Evolutionary conservation across 2,888 invertebrate genomes (phyloP).

Genomic region (Cacoxenus indagator): DNA sequence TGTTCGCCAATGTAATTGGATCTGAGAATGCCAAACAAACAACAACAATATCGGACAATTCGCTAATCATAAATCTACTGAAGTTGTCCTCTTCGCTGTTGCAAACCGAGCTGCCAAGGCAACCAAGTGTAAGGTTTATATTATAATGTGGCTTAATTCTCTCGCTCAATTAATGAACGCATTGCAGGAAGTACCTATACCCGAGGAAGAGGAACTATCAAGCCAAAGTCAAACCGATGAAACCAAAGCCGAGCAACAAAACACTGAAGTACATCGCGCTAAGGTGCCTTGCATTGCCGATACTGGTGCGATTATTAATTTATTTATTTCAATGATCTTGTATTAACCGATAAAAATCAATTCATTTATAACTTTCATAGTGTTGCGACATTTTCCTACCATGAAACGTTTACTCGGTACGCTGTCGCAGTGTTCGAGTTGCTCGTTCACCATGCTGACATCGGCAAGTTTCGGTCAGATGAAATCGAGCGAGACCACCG

Average conservation of each 20-base stretch:
- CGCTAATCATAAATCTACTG: slow-evolving; percentile 79
- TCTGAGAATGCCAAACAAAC: slow-evolving; percentile 76
- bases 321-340: not conserved
- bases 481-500: slow-evolving; percentile 60
- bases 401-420: slow-evolving; percentile 88
- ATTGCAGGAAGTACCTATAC: slow-evolving; percentile 69
- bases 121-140: slow-evolving; percentile 66
- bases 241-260: slow-evolving; percentile 81
- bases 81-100: slow-evolving; percentile 77
- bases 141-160: not conserved
- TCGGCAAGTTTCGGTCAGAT: slow-evolving; percentile 71
- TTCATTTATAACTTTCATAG: slow-evolving; percentile 65
- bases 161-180: slow-evolving; percentile 29
- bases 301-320: slow-evolving; percentile 73
- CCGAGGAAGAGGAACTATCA: slow-evolving; percentile 70
- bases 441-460: slow-evolving; percentile 78
- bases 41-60: slow-evolving; percentile 79
- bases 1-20: slow-evolving; percentile 82
- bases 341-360: not conserved
- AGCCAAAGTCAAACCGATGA: slow-evolving; percentile 83
- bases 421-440: slow-evolving; percentile 82
- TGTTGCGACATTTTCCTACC: slow-evolving; percentile 82
- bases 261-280: slow-evolving; percentile 71
- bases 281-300: slow-evolving; percentile 82
- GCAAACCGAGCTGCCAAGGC: slow-evolving; percentile 75